Percentiles rank a stretch among this genome's conserved stretches.
Evolutionary conservation across 2,888 invertebrate species (phyloP).

Genomic region (Lithophane semibrunnea): DNA sequence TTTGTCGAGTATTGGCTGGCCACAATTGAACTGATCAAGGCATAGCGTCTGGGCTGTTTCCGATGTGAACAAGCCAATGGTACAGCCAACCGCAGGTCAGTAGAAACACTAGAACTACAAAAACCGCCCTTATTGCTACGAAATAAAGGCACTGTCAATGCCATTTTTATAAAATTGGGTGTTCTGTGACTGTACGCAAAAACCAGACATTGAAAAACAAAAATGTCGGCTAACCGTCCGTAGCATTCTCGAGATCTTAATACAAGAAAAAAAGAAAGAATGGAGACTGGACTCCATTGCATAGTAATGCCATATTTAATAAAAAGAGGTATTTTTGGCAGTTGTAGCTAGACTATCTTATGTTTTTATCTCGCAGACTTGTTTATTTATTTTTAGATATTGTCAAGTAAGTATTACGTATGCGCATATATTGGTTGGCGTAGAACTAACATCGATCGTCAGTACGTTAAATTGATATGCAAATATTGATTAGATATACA

Average conservation of each 20-base stretch:
- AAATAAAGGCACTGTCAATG: neutral
- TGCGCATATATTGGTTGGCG: neutral
- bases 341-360: neutral
- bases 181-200: neutral
- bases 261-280: neutral
- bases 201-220: constrained; percentile 6
- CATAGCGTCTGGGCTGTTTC: neutral
- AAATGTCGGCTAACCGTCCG: neutral
- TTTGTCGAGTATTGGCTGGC: neutral
- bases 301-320: neutral
- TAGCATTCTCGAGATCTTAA: neutral
- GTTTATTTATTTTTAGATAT: constrained; percentile 14
- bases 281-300: neutral
- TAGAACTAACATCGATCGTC: neutral
- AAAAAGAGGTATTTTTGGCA: neutral
- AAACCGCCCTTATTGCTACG: constrained; percentile 1
- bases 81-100: neutral
- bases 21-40: neutral
- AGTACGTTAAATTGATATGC: neutral
- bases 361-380: neutral
- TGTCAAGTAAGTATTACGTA: constrained; percentile 8
- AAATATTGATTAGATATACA: neutral
- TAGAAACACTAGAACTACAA: neutral
- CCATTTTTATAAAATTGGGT: neutral
- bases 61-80: neutral